Evolutionary conservation across 2,113 vertebrate genomes (phyloP), one percentile per base, ranked within the genome.

Genomic region (Leucopsar rothschildi): DNA sequence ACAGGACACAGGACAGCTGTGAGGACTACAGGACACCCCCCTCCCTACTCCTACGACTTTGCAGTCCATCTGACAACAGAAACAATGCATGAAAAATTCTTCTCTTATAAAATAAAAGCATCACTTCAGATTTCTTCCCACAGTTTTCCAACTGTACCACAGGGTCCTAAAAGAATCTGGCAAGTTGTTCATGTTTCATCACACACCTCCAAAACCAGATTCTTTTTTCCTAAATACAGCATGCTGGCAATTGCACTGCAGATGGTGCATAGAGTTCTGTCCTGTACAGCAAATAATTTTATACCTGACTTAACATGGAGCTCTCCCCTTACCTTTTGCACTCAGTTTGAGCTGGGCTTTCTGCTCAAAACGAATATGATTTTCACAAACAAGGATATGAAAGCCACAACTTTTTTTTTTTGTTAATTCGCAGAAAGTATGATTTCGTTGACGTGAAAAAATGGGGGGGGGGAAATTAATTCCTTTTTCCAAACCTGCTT

Each of bases 1-100:
- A 53, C 85, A 52, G 65, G 92, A 90, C 64, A 81, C 42, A 50
- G 45, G 39, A 78, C 95, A 96, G 94, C 94, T 96, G 94, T 90
- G 82, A 88, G 53, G 60, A 60, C 47, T 56, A 11, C 24, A 24
- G 49, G 39, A 65, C 44, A 35, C 2, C 29, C 12, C 42, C 39
- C 19, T 21, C 17, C 31, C 59, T 7, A 15, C 52, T 68, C 47
- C 56, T 72, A 42, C n/a, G n/a, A 0, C n/a, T 76, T n/a, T 35
- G 55, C 75, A 53, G 82, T 53, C 52, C 44, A 25, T 44, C 45
- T 49, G 18, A 25, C 24, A 61, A 70, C 52, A 91, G 64, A 66
- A 94, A 91, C 77, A 57, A 83, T 12, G 37, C 77, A 57, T 39
- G 35, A 55, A 81, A 78, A 88, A 47, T 56, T 28, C 33, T 81